Percentiles rank a stretch among this genome's conserved stretches.
Conservation (phyloP, 2,888 invertebrate species). For the Eupithecia inturbata region DNA sequence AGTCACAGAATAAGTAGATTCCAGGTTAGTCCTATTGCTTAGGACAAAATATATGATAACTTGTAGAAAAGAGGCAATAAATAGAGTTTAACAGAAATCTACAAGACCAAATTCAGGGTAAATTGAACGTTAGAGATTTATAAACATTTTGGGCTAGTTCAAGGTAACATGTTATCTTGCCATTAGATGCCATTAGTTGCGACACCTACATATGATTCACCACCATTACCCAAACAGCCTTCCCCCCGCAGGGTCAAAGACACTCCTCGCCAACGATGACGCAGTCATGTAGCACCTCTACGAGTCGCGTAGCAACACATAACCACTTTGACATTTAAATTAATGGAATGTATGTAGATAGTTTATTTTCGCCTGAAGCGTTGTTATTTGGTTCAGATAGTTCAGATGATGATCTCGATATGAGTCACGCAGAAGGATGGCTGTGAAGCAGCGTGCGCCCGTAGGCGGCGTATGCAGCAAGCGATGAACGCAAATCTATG, state of each 20-base stretch:
- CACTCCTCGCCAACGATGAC: constrained; percentile 38
- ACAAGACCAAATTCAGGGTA: neutral
- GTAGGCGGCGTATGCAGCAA: constrained; percentile 42
- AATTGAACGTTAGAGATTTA: neutral
- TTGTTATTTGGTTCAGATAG: constrained; percentile 22
- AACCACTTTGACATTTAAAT: constrained; percentile 26
- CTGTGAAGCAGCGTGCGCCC: constrained; percentile 33
- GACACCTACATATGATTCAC: constrained; percentile 37
- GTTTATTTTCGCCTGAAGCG: constrained; percentile 25
- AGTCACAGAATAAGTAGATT: neutral
- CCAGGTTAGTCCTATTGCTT: neutral
- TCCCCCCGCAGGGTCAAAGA: constrained; percentile 34
- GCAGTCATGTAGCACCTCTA: constrained; percentile 31
- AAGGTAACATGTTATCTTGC: constrained; percentile 18
- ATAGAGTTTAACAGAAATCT: neutral
- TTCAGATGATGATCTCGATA: constrained; percentile 27
- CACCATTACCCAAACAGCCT: constrained; percentile 28
- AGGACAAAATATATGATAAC: neutral
- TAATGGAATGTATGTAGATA: constrained; percentile 16
- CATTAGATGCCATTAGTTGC: constrained; percentile 27
- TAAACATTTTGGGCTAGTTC: constrained; percentile 5
- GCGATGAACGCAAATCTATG: constrained; percentile 37
- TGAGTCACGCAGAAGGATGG: constrained; percentile 41
- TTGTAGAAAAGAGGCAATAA: neutral
- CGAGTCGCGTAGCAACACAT: constrained; percentile 17